Conservation (phyloP, 2,113 vertebrate genomes). For the Rhinoderma darwinii region DNA sequence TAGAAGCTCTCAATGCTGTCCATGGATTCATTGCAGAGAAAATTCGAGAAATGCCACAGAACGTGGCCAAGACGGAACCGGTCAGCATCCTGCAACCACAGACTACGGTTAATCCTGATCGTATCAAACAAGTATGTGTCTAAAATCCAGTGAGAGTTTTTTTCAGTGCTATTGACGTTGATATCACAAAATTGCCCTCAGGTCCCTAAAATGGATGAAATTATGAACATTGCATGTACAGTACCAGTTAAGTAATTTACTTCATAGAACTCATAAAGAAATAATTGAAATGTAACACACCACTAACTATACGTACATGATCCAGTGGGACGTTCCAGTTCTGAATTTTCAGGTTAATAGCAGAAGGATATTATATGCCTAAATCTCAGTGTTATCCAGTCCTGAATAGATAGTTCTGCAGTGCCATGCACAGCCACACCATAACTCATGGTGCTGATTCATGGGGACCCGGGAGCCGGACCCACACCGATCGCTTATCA, state of each 20-base stretch:
- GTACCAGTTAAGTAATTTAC: not conserved
- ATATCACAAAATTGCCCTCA: not conserved
- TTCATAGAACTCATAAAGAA: not conserved
- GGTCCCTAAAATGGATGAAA: not conserved
- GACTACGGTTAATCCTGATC: conserved; percentile 98
- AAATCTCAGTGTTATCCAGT: not conserved
- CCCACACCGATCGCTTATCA: not conserved
- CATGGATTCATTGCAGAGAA: conserved; percentile 99
- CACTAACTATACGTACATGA: not conserved
- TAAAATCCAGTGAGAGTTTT: not conserved
- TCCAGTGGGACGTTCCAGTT: not conserved
- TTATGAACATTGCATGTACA: not conserved
- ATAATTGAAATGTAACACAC: not conserved
- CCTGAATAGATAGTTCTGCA: not conserved
- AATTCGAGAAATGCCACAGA: conserved; percentile 99
- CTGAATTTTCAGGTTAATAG: not conserved
- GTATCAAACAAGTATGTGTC: conserved; percentile 96
- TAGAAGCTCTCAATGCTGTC: conserved; percentile 97
- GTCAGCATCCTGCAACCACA: conserved; percentile 99
- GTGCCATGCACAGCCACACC: not conserved
- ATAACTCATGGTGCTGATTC: not conserved
- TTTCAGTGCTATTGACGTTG: not conserved
- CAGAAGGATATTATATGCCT: not conserved
- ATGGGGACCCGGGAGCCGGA: not conserved
- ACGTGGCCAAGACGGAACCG: conserved; percentile 96